These are phyloP conservation scores for Ctenicera cuprea DNA, from an alignment of 2,888 invertebrate genomes.

Conservation along the genomic window DNA sequence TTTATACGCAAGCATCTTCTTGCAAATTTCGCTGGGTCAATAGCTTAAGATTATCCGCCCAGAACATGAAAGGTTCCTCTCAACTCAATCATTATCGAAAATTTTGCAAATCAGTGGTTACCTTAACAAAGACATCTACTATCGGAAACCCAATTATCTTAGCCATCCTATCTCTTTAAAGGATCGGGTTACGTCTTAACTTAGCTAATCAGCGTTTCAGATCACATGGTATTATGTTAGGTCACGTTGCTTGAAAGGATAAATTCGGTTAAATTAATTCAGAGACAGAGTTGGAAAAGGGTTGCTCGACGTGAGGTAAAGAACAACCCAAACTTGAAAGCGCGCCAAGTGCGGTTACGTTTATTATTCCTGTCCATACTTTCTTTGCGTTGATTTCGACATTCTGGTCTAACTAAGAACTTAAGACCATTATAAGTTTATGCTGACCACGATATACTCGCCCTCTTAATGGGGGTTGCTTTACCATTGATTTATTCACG, in stretches of 20 bases:
- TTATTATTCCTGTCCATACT: slow-evolving; percentile 10
- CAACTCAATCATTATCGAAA: too few relatives aligned
- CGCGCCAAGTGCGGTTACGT: neutral
- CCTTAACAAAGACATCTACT: too few relatives aligned
- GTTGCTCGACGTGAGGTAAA: neutral
- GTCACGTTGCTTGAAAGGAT: slow-evolving; percentile 37
- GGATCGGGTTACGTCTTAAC: slow-evolving; percentile 24
- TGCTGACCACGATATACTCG: neutral
- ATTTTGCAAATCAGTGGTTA: too few relatives aligned
- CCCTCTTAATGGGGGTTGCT: neutral
- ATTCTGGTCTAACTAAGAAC: neutral
- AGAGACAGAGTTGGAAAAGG: slow-evolving; percentile 21
- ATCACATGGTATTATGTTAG: slow-evolving; percentile 36
- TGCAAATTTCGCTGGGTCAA: too few relatives aligned
- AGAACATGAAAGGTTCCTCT: too few relatives aligned
- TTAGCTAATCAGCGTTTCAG: slow-evolving; percentile 23
- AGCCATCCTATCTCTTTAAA: slow-evolving; percentile 7
- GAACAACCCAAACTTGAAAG: neutral
- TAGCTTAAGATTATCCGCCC: too few relatives aligned
- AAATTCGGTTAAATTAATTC: slow-evolving; percentile 36
- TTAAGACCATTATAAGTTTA: neutral
- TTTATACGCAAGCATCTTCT: too few relatives aligned
- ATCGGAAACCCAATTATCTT: slow-evolving; percentile 1
- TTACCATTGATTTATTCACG: slow-evolving; percentile 8
- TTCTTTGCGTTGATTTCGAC: neutral